phyloP scores from a whole-genome alignment of 2,888 invertebrate species.

The Deilephila porcellus region DNA sequence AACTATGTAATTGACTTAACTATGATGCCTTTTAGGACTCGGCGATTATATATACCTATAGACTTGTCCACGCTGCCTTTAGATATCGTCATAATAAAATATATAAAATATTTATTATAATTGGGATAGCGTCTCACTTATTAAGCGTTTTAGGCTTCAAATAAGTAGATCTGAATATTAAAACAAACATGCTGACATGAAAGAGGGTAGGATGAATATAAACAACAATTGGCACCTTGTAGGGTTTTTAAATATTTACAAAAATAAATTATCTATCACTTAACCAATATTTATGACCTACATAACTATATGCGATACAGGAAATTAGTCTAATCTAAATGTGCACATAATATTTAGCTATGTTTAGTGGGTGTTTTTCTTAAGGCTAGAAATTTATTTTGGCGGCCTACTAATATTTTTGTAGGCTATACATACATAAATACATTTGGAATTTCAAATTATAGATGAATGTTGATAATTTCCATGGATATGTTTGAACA shows the following conservation, averaged over 20 bases:
- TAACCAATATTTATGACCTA: not conserved
- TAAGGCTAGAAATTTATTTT: not conserved
- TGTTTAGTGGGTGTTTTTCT: not conserved
- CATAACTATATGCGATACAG: not conserved
- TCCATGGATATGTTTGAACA: not conserved
- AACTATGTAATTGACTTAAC: constrained; percentile 2
- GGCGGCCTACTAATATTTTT: too few relatives aligned
- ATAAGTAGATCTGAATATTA: constrained; percentile 5
- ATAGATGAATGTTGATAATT: not conserved
- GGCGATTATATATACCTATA: constrained; percentile 12
- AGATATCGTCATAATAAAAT: constrained; percentile 19
- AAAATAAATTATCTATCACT: not conserved
- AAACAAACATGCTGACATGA: not conserved
- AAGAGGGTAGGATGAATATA: not conserved
- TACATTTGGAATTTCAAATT: not conserved
- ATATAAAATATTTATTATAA: constrained; percentile 14
- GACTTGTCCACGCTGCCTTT: constrained; percentile 27
- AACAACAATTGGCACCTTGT: not conserved
- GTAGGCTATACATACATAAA: not conserved
- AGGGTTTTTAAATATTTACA: constrained; percentile 3
- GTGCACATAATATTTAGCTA: not conserved
- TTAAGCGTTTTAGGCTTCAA: constrained; percentile 21
- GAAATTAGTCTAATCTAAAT: constrained; percentile 3
- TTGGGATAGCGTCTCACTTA: not conserved
- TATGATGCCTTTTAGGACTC: constrained; percentile 27